Percentiles rank a stretch among this genome's conserved stretches.
These are phyloP conservation scores for Acropternis orthonyx DNA, from an alignment of 2,797 vertebrate species.

Conservation along the genomic window DNA sequence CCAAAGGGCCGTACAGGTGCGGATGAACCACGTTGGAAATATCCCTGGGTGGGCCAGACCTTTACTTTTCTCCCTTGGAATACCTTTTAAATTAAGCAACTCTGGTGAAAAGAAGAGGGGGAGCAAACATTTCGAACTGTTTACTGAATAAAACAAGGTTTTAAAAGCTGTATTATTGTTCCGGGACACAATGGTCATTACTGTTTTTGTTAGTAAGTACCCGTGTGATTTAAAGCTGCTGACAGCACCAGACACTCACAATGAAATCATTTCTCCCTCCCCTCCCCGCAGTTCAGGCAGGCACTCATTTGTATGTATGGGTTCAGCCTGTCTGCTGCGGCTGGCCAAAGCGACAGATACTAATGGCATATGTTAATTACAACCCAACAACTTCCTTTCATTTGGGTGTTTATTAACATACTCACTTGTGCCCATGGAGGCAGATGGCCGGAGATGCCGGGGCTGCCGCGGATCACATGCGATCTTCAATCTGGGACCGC, in stretches of 20 bases:
- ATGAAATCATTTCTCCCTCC: slow-evolving; percentile 80
- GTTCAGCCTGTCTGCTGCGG: slow-evolving; percentile 81
- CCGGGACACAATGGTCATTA: slow-evolving; percentile 78
- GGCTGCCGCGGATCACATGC: slow-evolving; percentile 8
- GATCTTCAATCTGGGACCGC: neutral
- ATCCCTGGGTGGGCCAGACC: neutral
- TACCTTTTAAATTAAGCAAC: neutral
- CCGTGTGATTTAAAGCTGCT: slow-evolving; percentile 91
- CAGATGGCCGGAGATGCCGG: slow-evolving; percentile 47
- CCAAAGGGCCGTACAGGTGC: neutral
- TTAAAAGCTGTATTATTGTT: slow-evolving; percentile 75
- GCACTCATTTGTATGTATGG: slow-evolving; percentile 86
- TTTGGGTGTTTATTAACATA: slow-evolving; percentile 75
- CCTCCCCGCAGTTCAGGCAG: slow-evolving; percentile 75
- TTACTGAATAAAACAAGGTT: slow-evolving; percentile 75
- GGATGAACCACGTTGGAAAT: accelerated
- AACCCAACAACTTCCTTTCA: slow-evolving; percentile 75
- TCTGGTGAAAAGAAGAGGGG: neutral
- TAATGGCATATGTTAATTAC: slow-evolving; percentile 79
- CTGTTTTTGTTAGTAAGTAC: slow-evolving; percentile 83
- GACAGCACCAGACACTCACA: slow-evolving; percentile 87
- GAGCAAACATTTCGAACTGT: slow-evolving; percentile 43
- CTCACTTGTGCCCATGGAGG: slow-evolving; percentile 63
- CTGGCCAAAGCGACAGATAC: slow-evolving; percentile 77
- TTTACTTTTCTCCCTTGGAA: neutral